These are phyloP conservation scores for Apocrypta bakeri DNA, from an alignment of 1,140 invertebrate species.

Conservation along the genomic window DNA sequence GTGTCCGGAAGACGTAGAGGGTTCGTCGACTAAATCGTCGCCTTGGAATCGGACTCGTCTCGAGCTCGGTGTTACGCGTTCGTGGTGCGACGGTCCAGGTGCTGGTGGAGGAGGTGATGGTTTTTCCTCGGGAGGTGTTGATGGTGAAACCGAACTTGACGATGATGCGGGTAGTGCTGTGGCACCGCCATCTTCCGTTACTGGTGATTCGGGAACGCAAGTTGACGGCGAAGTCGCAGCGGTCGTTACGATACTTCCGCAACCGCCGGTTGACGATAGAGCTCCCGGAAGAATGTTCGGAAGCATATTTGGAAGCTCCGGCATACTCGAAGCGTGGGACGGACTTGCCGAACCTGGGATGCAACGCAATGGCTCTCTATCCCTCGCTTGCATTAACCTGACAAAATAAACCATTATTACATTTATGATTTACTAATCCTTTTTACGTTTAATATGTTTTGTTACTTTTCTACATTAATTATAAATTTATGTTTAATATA, in stretches of 20 bases:
- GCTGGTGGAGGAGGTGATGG: slow-evolving; percentile 55
- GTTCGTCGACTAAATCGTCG: slow-evolving; percentile 72
- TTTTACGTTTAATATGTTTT: too few species aligned
- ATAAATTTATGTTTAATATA: too few species aligned
- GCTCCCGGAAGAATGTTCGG: slow-evolving; percentile 55
- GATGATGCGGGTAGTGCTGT: slow-evolving; percentile 56
- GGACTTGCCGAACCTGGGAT: slow-evolving; percentile 65
- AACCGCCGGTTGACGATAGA: slow-evolving; percentile 52
- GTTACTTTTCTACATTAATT: too few species aligned
- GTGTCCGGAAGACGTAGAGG: slow-evolving; percentile 57
- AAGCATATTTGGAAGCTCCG: slow-evolving; percentile 76
- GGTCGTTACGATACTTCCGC: slow-evolving; percentile 27
- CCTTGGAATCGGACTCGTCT: slow-evolving; percentile 80
- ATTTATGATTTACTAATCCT: too few species aligned
- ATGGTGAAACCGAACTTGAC: slow-evolving; percentile 71
- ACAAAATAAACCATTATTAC: not conserved
- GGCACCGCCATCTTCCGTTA: slow-evolving; percentile 54
- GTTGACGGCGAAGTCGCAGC: slow-evolving; percentile 55
- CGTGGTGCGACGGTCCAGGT: slow-evolving; percentile 55
- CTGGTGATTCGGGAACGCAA: slow-evolving; percentile 60
- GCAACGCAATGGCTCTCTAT: slow-evolving; percentile 77
- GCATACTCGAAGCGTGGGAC: slow-evolving; percentile 80
- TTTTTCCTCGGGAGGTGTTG: slow-evolving; percentile 52
- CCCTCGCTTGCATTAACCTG: slow-evolving; percentile 76
- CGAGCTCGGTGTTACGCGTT: slow-evolving; percentile 68